phyloP scores from a whole-genome alignment of 2,797 vertebrate species.

The Cyprinella venusta region DNA sequence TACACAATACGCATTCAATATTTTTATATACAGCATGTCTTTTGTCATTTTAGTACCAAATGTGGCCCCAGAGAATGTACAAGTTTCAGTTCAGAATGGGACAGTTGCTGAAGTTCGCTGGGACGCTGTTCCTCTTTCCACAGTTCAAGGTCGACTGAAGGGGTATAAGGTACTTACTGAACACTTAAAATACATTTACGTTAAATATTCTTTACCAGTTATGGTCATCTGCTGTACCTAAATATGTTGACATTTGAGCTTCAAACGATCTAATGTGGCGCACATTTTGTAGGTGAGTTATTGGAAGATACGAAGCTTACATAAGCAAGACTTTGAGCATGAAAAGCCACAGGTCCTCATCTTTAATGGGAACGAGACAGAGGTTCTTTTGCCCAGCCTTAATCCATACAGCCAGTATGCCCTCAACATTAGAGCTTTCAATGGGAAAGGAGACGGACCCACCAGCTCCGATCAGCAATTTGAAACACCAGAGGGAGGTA shows the following conservation, averaged over 20 bases:
- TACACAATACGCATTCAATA: background rate
- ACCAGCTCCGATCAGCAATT: constrained; percentile 81
- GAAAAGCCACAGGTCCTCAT: constrained; percentile 82
- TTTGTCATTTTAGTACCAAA: constrained; percentile 80
- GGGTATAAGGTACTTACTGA: constrained; percentile 85
- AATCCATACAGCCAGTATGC: constrained; percentile 88
- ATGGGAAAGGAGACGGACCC: constrained; percentile 92
- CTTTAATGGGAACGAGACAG: constrained; percentile 86
- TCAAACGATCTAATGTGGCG: background rate
- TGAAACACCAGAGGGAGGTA: constrained; percentile 94
- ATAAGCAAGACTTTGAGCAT: constrained; percentile 75
- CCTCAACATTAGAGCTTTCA: constrained; percentile 86
- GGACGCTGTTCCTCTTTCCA: constrained; percentile 83
- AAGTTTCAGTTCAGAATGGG: constrained; percentile 84
- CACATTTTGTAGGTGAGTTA: constrained; percentile 84
- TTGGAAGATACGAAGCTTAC: constrained; percentile 79
- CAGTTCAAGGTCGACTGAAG: constrained; percentile 86
- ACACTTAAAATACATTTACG: constrained; percentile 6
- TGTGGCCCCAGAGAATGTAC: constrained; percentile 84
- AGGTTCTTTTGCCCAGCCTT: constrained; percentile 86
- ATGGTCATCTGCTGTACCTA: background rate
- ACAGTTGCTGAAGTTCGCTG: constrained; percentile 90
- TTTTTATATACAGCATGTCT: background rate
- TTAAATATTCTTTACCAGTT: background rate
- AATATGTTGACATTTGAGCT: background rate